phyloP scores from a whole-genome alignment of 2,888 invertebrate genomes.

The Barypeithes pellucidus region DNA sequence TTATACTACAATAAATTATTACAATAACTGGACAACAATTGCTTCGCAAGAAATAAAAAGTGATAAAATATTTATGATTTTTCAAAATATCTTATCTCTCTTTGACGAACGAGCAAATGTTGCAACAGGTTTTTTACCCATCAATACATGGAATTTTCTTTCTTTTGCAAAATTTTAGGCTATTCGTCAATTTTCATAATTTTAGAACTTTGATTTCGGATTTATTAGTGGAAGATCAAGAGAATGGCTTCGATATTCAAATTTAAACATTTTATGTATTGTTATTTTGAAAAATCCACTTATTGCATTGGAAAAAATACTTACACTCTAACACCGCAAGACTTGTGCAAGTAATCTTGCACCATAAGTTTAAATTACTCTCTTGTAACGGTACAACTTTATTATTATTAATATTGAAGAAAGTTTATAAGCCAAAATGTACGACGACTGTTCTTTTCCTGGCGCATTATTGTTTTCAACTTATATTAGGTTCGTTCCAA shows the following conservation, averaged over 20 bases:
- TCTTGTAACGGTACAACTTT: slow-evolving; percentile 2
- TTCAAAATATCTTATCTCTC: neutral
- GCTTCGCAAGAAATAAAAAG: neutral
- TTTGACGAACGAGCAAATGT: neutral
- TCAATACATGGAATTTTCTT: neutral
- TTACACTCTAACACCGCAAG: slow-evolving; percentile 21
- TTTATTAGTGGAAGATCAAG: too few species aligned
- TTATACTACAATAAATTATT: neutral
- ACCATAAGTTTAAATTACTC: slow-evolving; percentile 15
- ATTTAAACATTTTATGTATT: neutral
- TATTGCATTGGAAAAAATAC: slow-evolving; percentile 2
- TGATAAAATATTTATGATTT: neutral
- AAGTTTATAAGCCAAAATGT: slow-evolving; percentile 3
- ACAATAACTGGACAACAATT: neutral
- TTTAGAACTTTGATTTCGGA: too few species aligned
- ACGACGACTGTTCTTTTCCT: too few species aligned
- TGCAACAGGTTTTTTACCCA: neutral
- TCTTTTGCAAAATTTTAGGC: too few species aligned
- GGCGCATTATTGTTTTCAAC: too few species aligned
- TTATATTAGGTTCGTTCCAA: too few species aligned
- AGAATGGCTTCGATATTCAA: neutral
- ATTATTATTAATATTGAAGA: neutral
- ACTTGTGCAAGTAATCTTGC: slow-evolving; percentile 40
- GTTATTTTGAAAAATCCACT: neutral
- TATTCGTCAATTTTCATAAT: too few species aligned